These are phyloP conservation scores for Scaptomyza caliginosa DNA, from an alignment of 2,888 invertebrate genomes.

Conservation along the genomic window DNA sequence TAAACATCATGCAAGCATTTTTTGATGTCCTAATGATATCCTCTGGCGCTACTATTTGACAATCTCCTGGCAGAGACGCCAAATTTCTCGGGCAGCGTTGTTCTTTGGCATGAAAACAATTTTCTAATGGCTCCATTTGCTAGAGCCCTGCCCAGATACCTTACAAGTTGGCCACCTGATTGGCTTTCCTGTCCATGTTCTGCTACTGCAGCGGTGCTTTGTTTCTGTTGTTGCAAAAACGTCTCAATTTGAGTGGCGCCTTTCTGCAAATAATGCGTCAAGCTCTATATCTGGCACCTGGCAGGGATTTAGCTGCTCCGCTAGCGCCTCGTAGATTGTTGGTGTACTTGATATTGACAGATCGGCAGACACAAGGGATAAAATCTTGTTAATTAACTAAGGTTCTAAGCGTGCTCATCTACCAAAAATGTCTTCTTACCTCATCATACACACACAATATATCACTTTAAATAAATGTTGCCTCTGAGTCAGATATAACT, in stretches of 20 bases:
- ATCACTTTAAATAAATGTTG: neutral
- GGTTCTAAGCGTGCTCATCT: neutral
- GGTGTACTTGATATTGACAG: constrained; percentile 38
- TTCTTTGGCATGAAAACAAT: constrained; percentile 49
- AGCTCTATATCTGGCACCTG: constrained; percentile 36
- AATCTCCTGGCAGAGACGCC: constrained; percentile 43
- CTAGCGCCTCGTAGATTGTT: constrained; percentile 34
- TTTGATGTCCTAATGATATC: neutral
- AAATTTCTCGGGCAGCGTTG: constrained; percentile 49
- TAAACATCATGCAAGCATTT: neutral
- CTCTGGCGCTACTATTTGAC: no score
- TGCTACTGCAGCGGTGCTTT: constrained; percentile 52
- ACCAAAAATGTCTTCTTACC: neutral
- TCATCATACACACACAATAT: neutral
- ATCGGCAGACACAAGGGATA: no score
- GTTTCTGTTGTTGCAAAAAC: constrained; percentile 26
- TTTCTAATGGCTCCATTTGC: constrained; percentile 58
- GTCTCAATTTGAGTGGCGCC: constrained; percentile 31
- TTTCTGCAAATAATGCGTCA: constrained; percentile 45
- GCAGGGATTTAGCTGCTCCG: constrained; percentile 3
- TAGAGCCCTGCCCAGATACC: constrained; percentile 44
- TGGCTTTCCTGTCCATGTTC: constrained; percentile 37
- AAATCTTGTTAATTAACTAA: neutral
- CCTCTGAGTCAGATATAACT: neutral
- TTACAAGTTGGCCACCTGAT: constrained; percentile 29